Evolutionary conservation across 2,113 vertebrate species (phyloP).

Genomic region (Hucho hucho): DNA sequence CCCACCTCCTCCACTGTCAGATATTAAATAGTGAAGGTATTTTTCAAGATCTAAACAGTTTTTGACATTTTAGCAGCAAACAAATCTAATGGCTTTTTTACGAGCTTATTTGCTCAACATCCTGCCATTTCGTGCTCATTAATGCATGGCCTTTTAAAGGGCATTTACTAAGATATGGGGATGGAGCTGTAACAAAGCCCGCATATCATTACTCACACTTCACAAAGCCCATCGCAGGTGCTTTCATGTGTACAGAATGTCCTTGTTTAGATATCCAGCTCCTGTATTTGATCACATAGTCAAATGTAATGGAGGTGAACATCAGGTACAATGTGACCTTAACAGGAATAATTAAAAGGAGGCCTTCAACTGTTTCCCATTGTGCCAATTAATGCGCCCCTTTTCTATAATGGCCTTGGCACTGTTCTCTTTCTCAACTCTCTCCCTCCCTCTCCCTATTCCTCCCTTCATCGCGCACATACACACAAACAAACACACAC

Average conservation of each 20-base stretch:
- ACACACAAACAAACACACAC: no score
- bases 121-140: slow-evolving; percentile 21
- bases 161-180: background rate
- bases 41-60: no score
- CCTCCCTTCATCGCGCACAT: background rate
- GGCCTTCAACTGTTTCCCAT: background rate
- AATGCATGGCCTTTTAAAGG: slow-evolving; percentile 30
- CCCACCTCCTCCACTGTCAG: no score
- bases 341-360: background rate
- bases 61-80: no score
- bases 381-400: background rate
- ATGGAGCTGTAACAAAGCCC: background rate
- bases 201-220: background rate
- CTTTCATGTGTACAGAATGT: background rate
- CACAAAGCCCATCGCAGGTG: background rate
- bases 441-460: background rate
- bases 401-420: no score
- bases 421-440: background rate
- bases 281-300: background rate
- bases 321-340: background rate
- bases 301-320: background rate
- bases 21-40: no score
- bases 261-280: background rate
- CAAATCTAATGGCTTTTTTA: no score
- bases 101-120: slow-evolving; percentile 15